phyloP scores from a whole-genome alignment of 2,888 invertebrate species.

The Sphaerolaimus hirsutus region DNA sequence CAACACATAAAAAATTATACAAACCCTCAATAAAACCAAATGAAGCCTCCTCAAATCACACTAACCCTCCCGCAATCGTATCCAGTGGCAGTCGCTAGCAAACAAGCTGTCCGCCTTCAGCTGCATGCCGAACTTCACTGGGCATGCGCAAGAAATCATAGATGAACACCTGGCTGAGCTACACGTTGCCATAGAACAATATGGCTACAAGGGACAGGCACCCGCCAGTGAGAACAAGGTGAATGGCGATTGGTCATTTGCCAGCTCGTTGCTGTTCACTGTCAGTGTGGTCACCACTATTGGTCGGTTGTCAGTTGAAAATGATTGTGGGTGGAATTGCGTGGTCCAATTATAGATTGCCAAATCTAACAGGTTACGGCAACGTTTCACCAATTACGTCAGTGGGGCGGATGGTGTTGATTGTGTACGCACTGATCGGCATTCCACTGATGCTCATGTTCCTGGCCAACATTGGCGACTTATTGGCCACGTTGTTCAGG shows the following conservation, averaged over 20 bases:
- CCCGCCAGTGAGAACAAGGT: neutral
- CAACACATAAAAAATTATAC: no score
- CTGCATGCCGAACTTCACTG: neutral
- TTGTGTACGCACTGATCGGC: conserved; percentile 7
- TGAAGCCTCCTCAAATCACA: no score
- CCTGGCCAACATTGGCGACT: conserved; percentile 8
- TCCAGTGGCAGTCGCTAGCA: no score
- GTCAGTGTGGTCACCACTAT: conserved; percentile 19
- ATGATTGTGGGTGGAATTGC: no score
- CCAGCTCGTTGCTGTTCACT: conserved; percentile 17
- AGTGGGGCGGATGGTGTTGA: conserved; percentile 5
- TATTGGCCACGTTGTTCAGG: conserved; percentile 6
- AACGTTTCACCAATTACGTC: conserved; percentile 17
- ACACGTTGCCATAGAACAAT: conserved; percentile 1
- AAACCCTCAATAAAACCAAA: no score
- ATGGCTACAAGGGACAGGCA: conserved; percentile 1
- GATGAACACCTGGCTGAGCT: conserved; percentile 4
- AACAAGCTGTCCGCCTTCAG: no score
- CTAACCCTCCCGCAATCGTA: no score
- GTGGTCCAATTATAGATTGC: no score
- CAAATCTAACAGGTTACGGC: conserved; percentile 22
- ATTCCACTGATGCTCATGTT: conserved; percentile 9
- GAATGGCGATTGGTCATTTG: conserved; percentile 11
- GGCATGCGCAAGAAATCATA: neutral
- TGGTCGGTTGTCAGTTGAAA: conserved; percentile 10